Evolutionary conservation across 2,797 vertebrate genomes (phyloP), one percentile per base, ranked within the genome.

Genomic region (Lagocephalus sceleratus): DNA sequence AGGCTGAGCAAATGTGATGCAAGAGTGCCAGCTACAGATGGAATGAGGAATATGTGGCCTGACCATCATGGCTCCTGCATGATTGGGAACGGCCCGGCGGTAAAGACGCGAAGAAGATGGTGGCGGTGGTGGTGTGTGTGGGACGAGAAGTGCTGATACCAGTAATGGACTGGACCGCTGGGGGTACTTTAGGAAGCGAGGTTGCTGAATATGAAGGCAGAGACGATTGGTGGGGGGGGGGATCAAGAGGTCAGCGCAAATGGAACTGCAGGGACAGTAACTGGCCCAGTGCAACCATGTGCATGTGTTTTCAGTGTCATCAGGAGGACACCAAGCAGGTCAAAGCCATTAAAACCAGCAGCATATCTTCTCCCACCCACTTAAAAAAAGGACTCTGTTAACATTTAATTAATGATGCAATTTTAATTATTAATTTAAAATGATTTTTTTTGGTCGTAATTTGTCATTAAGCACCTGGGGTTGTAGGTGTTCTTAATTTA

Each of bases 11-110:
- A 87, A 84, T 68, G 68, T 85, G 85, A 89, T 82, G 85, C 85
- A 87, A 85, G 84, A 88, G 65, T 89, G 86, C 87, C 89, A 90
- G 82, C 85, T 88, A 87, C 85, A 90, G 85, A 84, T 85, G 70
- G 84, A 88, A 84, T 5, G 50, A 63, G 86, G 86, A 76, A 87
- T 87, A 86, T 77, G 73, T 82, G 53, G 71, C 47, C 54, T 56
- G 77, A 75, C 68, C 58, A 40, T 57, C 71, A 66, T 57, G 60
- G 64, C 73, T 77, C 58, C 66, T 22, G 53, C 67, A 60, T 80
- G 81, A 82, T 64, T 77, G 62, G 60, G 68, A 72, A 76, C 11
- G 58, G 71, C 61, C 47, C 40, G 46, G 63, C 6, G 64, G 72
- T 73, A 76, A 75, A 68, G 77, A 82, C 51, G 63, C 57, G 53